Evolutionary conservation across 2,797 vertebrate species (phyloP).

Genomic region (Onychomys arenicola): DNA sequence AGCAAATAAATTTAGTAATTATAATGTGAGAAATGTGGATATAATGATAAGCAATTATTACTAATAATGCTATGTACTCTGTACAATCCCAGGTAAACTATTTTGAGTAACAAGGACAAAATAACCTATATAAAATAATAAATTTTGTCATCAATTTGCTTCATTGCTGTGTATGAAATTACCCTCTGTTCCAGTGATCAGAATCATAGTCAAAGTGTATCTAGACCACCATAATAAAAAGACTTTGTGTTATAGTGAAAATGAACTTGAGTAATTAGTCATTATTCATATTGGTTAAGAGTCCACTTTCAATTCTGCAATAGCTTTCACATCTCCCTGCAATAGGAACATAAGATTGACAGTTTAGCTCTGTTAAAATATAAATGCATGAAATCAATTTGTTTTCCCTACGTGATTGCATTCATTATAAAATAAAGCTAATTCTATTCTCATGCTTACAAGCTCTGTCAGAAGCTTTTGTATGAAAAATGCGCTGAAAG

Average conservation of each 20-base stretch:
- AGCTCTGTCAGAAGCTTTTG: background rate
- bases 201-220: background rate
- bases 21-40: background rate
- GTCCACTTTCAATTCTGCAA: background rate
- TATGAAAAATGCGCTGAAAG: background rate
- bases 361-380: background rate
- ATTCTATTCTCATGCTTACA: background rate
- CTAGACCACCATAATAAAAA: background rate
- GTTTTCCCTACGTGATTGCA: background rate
- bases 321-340: background rate
- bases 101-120: background rate
- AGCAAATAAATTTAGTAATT: background rate
- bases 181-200: background rate
- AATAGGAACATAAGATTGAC: background rate
- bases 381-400: background rate
- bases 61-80: background rate
- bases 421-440: background rate
- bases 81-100: background rate
- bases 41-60: background rate
- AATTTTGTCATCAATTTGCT: background rate
- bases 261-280: background rate
- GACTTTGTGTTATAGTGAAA: constrained; percentile 8
- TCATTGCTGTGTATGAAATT: background rate
- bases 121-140: background rate
- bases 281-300: background rate